Conservation (phyloP, 2,113 vertebrate genomes). For the Peromyscus californicus region DNA sequence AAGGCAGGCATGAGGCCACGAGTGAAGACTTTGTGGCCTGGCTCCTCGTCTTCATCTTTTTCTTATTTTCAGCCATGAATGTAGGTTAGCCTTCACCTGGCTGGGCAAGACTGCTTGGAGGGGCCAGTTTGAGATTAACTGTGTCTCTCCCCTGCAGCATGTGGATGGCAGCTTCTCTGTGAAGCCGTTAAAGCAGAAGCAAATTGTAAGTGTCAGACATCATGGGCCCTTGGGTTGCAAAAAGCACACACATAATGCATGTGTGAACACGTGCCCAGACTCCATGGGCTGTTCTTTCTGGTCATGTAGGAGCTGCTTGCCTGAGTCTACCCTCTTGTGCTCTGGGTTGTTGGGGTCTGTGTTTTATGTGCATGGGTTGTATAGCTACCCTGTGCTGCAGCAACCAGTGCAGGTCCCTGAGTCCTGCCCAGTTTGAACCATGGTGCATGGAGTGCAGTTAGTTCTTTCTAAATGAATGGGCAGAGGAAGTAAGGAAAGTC, state of each 20-base stretch:
- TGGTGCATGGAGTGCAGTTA: neutral
- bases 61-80: accelerated
- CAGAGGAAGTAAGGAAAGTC: neutral
- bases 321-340: neutral
- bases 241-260: neutral
- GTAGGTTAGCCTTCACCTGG: too few species aligned
- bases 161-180: slow-evolving; percentile 98
- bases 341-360: neutral
- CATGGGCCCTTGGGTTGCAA: neutral
- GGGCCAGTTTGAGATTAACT: accelerated
- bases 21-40: neutral
- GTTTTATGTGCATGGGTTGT: accelerated
- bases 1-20: neutral
- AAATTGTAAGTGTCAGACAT: slow-evolving; percentile 93
- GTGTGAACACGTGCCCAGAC: neutral
- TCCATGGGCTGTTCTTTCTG: neutral
- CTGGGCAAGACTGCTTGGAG: neutral
- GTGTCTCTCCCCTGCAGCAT: slow-evolving; percentile 88
- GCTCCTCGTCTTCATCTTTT: neutral
- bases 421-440: neutral
- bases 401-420: neutral
- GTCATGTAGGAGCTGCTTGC: neutral
- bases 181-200: slow-evolving; percentile 99
- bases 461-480: neutral
- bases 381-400: accelerated